These are phyloP conservation scores for Pterocles gutturalis DNA, from an alignment of 2,113 vertebrate species.

Conservation along the genomic window DNA sequence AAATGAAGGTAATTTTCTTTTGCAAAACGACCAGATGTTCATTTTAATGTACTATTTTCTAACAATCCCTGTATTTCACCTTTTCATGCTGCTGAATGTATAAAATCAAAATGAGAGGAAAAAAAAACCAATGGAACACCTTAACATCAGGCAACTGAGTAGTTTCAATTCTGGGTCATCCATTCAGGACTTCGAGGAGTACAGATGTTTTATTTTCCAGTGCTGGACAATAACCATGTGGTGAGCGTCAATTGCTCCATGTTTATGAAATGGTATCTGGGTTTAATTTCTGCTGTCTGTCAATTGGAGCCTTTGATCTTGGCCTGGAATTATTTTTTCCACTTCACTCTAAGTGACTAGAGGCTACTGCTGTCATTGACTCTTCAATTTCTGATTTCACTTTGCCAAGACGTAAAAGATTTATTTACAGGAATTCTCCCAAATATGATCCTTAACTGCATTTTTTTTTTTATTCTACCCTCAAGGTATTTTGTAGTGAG, in stretches of 20 bases:
- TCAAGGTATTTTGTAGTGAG: slow-evolving; percentile 37
- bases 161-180: slow-evolving; percentile 61
- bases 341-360: slow-evolving; percentile 79
- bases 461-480: not conserved
- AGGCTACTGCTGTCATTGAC: slow-evolving; percentile 77
- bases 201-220: slow-evolving; percentile 73
- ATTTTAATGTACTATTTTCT: not conserved
- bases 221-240: slow-evolving; percentile 78
- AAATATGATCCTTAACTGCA: slow-evolving; percentile 25
- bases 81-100: not conserved
- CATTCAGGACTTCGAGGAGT: slow-evolving; percentile 56
- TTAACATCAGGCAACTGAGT: not conserved
- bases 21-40: not conserved
- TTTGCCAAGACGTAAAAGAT: slow-evolving; percentile 72
- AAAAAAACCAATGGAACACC: not conserved
- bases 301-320: slow-evolving; percentile 79
- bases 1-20: not conserved
- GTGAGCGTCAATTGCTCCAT: slow-evolving; percentile 66
- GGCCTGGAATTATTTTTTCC: slow-evolving; percentile 76
- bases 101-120: not conserved
- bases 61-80: not conserved
- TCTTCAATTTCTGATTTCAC: slow-evolving; percentile 68
- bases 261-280: slow-evolving; percentile 78
- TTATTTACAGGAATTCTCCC: slow-evolving; percentile 71
- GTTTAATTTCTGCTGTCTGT: slow-evolving; percentile 84